Conservation (phyloP, 2,797 vertebrate species). For the Limnodromus scolopaceus region DNA sequence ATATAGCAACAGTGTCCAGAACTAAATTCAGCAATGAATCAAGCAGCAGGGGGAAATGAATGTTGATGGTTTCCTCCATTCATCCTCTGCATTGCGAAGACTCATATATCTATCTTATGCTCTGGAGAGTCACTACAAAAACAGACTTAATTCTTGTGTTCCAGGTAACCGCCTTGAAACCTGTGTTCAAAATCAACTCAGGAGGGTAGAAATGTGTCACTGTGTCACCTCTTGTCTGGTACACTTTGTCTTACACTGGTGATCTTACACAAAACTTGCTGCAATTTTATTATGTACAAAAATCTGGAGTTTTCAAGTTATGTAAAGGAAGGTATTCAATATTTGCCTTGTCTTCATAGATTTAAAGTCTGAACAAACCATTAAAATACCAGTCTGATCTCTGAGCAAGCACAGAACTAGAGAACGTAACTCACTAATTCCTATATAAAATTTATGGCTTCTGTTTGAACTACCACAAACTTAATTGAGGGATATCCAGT, state of each 20-base stretch:
- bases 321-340: not conserved
- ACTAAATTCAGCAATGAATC: not conserved
- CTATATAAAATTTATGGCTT: not conserved
- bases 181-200: not conserved
- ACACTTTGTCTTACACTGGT: accelerated
- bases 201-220: not conserved
- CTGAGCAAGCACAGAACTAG: not conserved
- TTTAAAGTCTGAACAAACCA: not conserved
- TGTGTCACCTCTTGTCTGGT: not conserved
- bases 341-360: not conserved
- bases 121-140: not conserved
- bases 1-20: not conserved
- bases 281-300: not conserved
- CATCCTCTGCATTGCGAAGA: not conserved
- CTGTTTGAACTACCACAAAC: not conserved
- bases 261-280: not conserved
- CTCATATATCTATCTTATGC: not conserved
- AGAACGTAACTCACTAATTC: not conserved
- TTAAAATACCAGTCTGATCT: not conserved
- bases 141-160: not conserved
- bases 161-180: not conserved
- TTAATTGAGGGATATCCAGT: not conserved
- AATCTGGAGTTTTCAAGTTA: not conserved
- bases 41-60: not conserved
- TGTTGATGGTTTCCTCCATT: not conserved